phyloP scores from a whole-genome alignment of 1,140 invertebrate genomes.

The Ruditapes philippinarum region DNA sequence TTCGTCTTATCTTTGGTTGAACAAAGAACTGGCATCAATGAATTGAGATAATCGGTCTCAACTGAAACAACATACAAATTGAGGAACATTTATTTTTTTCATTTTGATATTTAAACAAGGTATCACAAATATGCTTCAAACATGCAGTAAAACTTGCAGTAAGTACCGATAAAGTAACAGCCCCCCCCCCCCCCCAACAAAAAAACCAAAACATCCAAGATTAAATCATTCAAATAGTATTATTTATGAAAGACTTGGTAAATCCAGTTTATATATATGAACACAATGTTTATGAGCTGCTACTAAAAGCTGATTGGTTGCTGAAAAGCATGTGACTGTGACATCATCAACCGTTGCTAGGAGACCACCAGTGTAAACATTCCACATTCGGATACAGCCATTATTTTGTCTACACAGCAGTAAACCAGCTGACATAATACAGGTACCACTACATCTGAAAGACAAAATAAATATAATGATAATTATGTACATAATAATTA shows the following conservation, averaged over 20 bases:
- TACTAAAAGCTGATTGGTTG: slow-evolving; percentile 23
- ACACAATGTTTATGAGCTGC: slow-evolving; percentile 61
- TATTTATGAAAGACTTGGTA: not conserved
- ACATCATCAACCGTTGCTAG: slow-evolving; percentile 53
- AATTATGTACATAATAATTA: not conserved
- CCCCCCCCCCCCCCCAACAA: too few species aligned
- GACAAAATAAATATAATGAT: not conserved
- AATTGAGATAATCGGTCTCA: too few species aligned
- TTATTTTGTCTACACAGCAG: slow-evolving; percentile 28
- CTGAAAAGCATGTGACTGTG: slow-evolving; percentile 20
- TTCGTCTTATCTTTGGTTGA: too few species aligned
- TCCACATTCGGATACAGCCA: slow-evolving; percentile 52
- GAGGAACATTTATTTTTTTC: too few species aligned
- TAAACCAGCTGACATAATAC: slow-evolving; percentile 13
- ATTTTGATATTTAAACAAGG: too few species aligned
- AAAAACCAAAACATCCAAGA: too few species aligned
- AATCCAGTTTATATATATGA: slow-evolving; percentile 31
- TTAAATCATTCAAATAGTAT: too few species aligned
- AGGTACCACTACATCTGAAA: slow-evolving; percentile 22
- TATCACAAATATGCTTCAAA: too few species aligned
- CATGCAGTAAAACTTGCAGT: too few species aligned
- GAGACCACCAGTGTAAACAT: slow-evolving; percentile 39
- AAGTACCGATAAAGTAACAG: too few species aligned
- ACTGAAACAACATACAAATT: too few species aligned
- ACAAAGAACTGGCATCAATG: too few species aligned